Base-by-base conservation (phyloP, 37 sponge, comb jelly and placozoan genomes). In the Ephydatia muelleri region DNA sequence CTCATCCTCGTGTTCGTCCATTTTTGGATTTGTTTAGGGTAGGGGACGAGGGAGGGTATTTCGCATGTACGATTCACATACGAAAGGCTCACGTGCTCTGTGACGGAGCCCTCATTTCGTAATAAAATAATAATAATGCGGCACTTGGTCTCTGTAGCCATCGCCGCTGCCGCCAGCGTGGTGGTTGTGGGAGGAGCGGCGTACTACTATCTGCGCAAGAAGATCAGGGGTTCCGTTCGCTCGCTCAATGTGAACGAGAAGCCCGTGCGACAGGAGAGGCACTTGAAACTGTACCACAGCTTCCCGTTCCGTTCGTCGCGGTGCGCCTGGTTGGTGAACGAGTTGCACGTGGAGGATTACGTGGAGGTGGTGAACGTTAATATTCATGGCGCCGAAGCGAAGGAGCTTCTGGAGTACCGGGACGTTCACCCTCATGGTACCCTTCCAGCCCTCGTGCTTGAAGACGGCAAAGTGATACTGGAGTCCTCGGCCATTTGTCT, bases 251-350 rank as follows among this genome's bases (percentile, higher is more conserved):
- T 77, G 14, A 40, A 67, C 23, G 72, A 68, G 30, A 21, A 72
- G 29, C 71, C 78, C 22, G 25, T 26, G 0, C 48, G 27, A 8
- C 40, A 82, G 23, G 35, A 65, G 11, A 67, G 80, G 14, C 25
- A 73, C 26, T 68, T 91, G 35, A 91, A 78, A 68, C 86, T 91
- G 40, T 91, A 86, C 80, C 91, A 91, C 40, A 86, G 86, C 67
- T 91, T 91, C 32, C 91, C 91, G 26, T 91, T 91, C 69, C 83
- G 91, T 23, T 91, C 91, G 19, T 85, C 83, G 47, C 86, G 91
- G 49, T 91, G 91, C 57, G 91, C 91, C 0, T 91, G 91, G 91
- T 32, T 91, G 28, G 73, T 85, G 8, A 75, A 81, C 49, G 91
- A 89, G 81, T 40, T 87, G 27, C 82, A 69, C 16, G 74, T 38